Percentiles rank a stretch among this genome's conserved stretches.
Evolutionary conservation across 2,888 invertebrate genomes (phyloP).

Genomic region (Oeneis ivallda): DNA sequence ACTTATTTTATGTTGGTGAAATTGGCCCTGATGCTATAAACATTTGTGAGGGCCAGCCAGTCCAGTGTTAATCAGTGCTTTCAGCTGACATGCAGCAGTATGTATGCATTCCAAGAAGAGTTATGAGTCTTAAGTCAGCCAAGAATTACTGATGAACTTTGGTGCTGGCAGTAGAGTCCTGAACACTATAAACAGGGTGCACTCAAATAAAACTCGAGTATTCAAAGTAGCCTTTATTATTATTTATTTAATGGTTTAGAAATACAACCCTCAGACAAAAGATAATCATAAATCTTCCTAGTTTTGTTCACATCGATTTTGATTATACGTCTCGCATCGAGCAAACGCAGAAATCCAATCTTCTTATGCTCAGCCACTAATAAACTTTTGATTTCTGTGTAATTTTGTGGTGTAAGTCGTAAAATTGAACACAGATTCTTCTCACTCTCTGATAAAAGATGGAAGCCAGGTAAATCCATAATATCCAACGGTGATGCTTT

Average conservation of each 20-base stretch:
- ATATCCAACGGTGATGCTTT: slow-evolving; percentile 81
- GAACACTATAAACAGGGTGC: not conserved
- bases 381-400: slow-evolving; percentile 88
- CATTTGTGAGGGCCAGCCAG: too few species aligned
- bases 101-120: too few species aligned
- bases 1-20: too few species aligned
- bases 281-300: slow-evolving; percentile 91
- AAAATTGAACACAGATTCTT: slow-evolving; percentile 88
- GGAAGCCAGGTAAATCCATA: slow-evolving; percentile 88
- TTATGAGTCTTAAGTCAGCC: too few species aligned
- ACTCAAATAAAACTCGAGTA: slow-evolving; percentile 36
- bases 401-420: slow-evolving; percentile 89
- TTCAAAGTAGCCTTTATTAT: slow-evolving; percentile 35
- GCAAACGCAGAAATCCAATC: slow-evolving; percentile 86
- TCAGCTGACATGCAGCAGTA: too few species aligned
- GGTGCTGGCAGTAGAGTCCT: too few species aligned
- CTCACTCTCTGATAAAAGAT: slow-evolving; percentile 86
- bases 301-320: slow-evolving; percentile 98
- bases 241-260: slow-evolving; percentile 82
- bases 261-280: slow-evolving; percentile 87
- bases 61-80: too few species aligned
- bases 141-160: too few species aligned
- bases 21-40: too few species aligned
- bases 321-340: slow-evolving; percentile 90
- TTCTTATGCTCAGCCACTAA: slow-evolving; percentile 89